These are phyloP conservation scores for Gymnarchus niloticus DNA, from an alignment of 2,113 vertebrate species.

Conservation along the genomic window DNA sequence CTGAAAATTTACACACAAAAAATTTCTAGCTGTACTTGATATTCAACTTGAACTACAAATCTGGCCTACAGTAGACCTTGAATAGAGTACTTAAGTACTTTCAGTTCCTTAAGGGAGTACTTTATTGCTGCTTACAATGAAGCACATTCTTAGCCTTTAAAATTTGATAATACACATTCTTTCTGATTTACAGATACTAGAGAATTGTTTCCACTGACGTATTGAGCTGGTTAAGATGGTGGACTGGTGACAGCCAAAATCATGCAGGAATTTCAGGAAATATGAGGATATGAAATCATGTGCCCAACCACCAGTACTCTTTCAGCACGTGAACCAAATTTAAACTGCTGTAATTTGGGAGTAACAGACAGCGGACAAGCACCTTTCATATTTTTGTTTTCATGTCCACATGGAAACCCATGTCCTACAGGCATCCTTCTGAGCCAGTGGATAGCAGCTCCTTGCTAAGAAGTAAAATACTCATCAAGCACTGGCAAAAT, in stretches of 20 bases:
- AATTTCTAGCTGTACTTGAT: not conserved
- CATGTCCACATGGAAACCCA: not conserved
- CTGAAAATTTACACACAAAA: not conserved
- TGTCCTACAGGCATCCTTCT: not conserved
- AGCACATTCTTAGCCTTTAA: slow-evolving; percentile 16
- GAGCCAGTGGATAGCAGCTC: not conserved
- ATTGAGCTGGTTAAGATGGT: slow-evolving; percentile 4
- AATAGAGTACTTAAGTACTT: not conserved
- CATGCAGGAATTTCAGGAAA: no score
- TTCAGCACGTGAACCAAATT: not conserved
- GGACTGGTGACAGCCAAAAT: not conserved
- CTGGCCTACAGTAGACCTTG: not conserved
- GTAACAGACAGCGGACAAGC: not conserved
- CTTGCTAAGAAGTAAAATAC: not conserved
- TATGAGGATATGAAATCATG: not conserved
- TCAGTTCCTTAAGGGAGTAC: not conserved
- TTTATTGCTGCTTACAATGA: slow-evolving; percentile 21
- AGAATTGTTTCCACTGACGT: not conserved
- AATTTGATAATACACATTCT: slow-evolving; percentile 21
- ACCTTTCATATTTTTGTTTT: not conserved
- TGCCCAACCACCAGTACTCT: not conserved
- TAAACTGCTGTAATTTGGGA: no score
- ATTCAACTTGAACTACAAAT: not conserved
- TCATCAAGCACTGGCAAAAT: not conserved
- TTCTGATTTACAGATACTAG: not conserved